phyloP scores from a whole-genome alignment of 2,113 vertebrate genomes.

The Larimichthys polyactis region DNA sequence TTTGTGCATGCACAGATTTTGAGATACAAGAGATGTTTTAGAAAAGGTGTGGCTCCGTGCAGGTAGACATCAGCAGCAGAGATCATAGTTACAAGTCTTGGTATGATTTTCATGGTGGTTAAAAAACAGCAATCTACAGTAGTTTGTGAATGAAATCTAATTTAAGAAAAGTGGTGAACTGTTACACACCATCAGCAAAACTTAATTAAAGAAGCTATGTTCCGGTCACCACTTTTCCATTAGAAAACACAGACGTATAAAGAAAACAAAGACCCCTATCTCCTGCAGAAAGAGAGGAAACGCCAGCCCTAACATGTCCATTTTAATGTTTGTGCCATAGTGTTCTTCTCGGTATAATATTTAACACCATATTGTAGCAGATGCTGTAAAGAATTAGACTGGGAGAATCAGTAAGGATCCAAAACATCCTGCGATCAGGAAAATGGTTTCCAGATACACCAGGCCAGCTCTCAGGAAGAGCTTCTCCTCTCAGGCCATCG shows the following conservation, averaged over 20 bases:
- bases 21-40: not conserved
- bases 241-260: not conserved
- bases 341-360: too few species aligned
- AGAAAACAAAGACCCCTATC: not conserved
- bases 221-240: not conserved
- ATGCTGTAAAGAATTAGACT: too few species aligned
- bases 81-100: not conserved
- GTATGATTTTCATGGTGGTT: not conserved
- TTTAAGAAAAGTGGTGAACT: not conserved
- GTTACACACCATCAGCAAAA: not conserved
- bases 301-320: too few species aligned
- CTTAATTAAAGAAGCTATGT: too few species aligned
- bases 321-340: too few species aligned
- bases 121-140: not conserved
- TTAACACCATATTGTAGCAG: too few species aligned
- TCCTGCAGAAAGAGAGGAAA: not conserved
- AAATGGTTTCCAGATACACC: too few species aligned
- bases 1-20: not conserved
- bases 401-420: too few species aligned
- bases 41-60: not conserved
- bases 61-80: not conserved
- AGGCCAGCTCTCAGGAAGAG: too few species aligned
- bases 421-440: too few species aligned
- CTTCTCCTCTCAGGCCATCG: too few species aligned
- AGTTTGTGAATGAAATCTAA: not conserved